Conservation (phyloP, 1,140 invertebrate species). For the Drosophila cardini region DNA sequence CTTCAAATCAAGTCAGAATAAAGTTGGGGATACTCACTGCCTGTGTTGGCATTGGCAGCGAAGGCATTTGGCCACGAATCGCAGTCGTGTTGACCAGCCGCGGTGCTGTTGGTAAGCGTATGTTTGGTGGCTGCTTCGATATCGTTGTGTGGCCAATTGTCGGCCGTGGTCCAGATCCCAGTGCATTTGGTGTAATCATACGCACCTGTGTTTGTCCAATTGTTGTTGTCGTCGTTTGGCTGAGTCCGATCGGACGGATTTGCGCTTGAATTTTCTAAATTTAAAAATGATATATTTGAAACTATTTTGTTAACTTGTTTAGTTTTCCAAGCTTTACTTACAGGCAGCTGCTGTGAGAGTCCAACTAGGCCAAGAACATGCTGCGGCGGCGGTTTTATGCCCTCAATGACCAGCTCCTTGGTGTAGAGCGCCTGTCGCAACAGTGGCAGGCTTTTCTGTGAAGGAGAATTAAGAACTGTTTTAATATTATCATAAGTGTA, state of each 20-base stretch:
- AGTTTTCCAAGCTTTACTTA: constrained; percentile 35
- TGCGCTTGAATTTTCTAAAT: constrained; percentile 83
- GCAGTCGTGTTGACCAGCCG: constrained; percentile 75
- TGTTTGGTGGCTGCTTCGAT: constrained; percentile 81
- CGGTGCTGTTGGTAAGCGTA: constrained; percentile 78
- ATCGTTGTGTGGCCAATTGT: constrained; percentile 85
- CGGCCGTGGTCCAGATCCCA: constrained; percentile 82
- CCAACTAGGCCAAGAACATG: constrained; percentile 86
- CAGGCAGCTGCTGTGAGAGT: constrained; percentile 73
- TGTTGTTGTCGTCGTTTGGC: constrained; percentile 79
- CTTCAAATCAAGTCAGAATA: too few species aligned
- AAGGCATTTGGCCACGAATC: constrained; percentile 77
- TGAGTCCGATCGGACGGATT: constrained; percentile 84
- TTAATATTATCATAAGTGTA: too few species aligned
- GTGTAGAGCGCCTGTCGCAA: constrained; percentile 95
- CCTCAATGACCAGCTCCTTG: constrained; percentile 97
- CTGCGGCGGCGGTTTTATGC: constrained; percentile 94
- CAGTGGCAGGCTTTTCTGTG: constrained; percentile 97
- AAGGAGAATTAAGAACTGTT: constrained; percentile 34
- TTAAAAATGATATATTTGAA: not conserved
- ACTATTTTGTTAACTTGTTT: not conserved
- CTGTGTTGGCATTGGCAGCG: constrained; percentile 69
- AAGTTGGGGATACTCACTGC: constrained; percentile 54
- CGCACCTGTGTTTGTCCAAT: constrained; percentile 86
- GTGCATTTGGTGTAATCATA: constrained; percentile 86